Base-by-base conservation (phyloP, 2,888 invertebrate genomes). In the Xylota sylvarum region DNA sequence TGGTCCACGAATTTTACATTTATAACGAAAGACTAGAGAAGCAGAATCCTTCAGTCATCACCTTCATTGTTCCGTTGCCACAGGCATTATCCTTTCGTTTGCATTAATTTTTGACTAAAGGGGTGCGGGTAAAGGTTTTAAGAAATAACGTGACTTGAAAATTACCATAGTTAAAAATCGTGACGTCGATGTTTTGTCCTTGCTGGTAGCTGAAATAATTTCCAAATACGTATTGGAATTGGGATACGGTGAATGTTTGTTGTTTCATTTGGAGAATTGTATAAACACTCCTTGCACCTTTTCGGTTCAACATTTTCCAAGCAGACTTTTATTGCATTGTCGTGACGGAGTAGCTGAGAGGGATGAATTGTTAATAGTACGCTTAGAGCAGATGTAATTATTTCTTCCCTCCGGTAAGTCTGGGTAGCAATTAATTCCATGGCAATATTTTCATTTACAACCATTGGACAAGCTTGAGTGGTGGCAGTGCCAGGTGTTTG, bases 391-490 rank as follows among this genome's bases (percentile, higher is more conserved):
- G 80, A 80, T 83, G 83, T 83, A 85, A 85, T 85, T 80, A 85
- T 80, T 85, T 74, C 69, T 55, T 56, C 64, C 50, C 77, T 64
- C 56, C 56, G 37, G 62, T 70, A 70, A 84, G 79, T 79, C 84
- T 79, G 69, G 80, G 19, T 69, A 40, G 80, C 80, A 84, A 80
- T 80, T 84, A 84, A 79, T 80, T 69, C 70, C 64, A 64, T 74
- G 58, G 74, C 69, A 76, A 85, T 85, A 80, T 74, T 74, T 84
- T 76, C 80, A 80, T 84, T 84, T 79, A 70, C 80, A 80, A 37
- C 74, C 69, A 62, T 80, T 74, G 80, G 84, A 74, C 80, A 85
- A 74, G 74, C 69, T 84, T 50, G 74, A 79, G 67, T 74, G 74
- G 84, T 56, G 46, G 17, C 27, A 23, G 52, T 37, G 3, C 35